Base-by-base conservation (phyloP, 1,140 invertebrate genomes). In the Ephestia elutella region DNA sequence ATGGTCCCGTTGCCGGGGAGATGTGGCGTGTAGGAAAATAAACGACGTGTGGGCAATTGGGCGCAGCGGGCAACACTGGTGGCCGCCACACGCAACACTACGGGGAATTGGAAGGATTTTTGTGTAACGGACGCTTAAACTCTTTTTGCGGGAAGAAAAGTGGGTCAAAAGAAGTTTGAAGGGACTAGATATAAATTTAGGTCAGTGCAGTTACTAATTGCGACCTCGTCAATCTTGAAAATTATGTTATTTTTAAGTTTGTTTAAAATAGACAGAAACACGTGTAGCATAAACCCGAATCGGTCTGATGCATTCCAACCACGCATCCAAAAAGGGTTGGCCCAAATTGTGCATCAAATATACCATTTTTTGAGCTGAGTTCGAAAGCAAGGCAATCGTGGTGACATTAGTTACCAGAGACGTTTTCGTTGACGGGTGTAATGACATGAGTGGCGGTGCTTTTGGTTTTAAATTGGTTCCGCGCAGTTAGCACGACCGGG, bases 381-480 rank as follows among this genome's bases (percentile, higher is more conserved):
- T 10, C 38, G 13, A 44, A 44, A 44, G n/a, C n/a, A 44, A 44
- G 13, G 5, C 50, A 53, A 21, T 25, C 11, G 19, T 7, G 21
- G 50, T 53, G 50, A 53, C 50, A 53, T 57, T 15, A 58, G 21
- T 62, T 48, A 54, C 50, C 63, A 61, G 59, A 62, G 63, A 63
- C 49, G 60, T 58, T 68, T 66, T 68, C 56, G 57, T 56, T 62
- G 71, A 69, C 60, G 57, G 49, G 68, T 63, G 74, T 65, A 77
- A 73, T 76, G 72, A 65, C 57, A 75, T 73, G 32, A 35, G 32
- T 35, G 65, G 68, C 69, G 78, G 70, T 67, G 68, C 63, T 77
- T 73, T 70, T 67, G 66, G 65, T 68, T 60, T 66, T 64, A 70
- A 77, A 82, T 84, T 86, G 82, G 82, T 86, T 83, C 76, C 76